These are phyloP conservation scores for Lipophrys pholis DNA, from an alignment of 2,113 vertebrate genomes.

Conservation along the genomic window DNA sequence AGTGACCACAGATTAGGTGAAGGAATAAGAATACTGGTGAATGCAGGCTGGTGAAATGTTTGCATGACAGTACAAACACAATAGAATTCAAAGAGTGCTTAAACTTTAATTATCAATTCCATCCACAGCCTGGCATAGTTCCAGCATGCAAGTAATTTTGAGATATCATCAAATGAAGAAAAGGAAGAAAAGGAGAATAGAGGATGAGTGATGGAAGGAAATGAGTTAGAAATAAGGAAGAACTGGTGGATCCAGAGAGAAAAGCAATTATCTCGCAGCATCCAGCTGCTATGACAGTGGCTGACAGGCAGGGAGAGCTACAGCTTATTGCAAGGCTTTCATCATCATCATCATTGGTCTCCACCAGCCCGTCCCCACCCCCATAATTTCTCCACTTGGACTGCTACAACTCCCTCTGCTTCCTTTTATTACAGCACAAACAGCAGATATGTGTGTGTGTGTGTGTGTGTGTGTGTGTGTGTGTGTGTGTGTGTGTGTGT, in stretches of 20 bases:
- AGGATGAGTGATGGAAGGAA: slow-evolving; percentile 63
- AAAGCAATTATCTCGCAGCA: slow-evolving; percentile 72
- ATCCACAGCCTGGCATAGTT: too few species aligned
- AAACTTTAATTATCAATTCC: slow-evolving; percentile 23
- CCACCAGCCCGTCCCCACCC: slow-evolving; percentile 29
- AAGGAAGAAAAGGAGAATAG: slow-evolving; percentile 26
- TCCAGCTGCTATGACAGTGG: slow-evolving; percentile 69
- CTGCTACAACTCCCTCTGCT: slow-evolving; percentile 48
- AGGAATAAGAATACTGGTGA: too few species aligned
- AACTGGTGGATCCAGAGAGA: slow-evolving; percentile 46
- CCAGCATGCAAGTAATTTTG: not conserved
- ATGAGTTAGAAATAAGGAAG: slow-evolving; percentile 46
- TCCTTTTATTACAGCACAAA: slow-evolving; percentile 60
- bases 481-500: slow-evolving; percentile 21
- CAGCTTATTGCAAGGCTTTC: slow-evolving; percentile 74
- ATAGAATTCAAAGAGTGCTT: not conserved
- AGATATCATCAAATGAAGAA: slow-evolving; percentile 33
- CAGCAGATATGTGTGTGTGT: not conserved
- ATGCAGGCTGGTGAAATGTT: too few species aligned
- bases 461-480: slow-evolving; percentile 30
- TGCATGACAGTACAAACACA: slow-evolving; percentile 2
- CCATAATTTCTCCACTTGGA: slow-evolving; percentile 57
- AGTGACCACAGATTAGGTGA: too few species aligned
- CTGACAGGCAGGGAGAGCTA: slow-evolving; percentile 73
- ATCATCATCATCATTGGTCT: slow-evolving; percentile 40